Base-by-base conservation (phyloP, 2,797 vertebrate species). In the Intellagama lesueurii region DNA sequence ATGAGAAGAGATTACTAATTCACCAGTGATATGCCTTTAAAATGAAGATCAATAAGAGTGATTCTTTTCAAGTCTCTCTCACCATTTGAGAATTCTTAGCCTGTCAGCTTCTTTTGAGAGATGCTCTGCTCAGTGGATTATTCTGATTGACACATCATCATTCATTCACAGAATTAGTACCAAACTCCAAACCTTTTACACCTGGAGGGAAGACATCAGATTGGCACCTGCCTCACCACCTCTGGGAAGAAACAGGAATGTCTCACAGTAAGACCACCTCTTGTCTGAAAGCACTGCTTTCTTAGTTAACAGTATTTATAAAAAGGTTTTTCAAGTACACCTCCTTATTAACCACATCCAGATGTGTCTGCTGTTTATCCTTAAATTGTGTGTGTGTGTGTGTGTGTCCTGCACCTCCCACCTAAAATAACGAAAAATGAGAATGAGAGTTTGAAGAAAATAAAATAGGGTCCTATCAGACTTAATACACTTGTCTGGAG, bases 131-230 rank as follows among this genome's bases (percentile, higher is more conserved):
- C 35, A 47, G 44, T 24, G 7, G 30, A 89, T 91, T 24, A 87
- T 77, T 75, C 35, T 90, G 40, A 17, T 56, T 81, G 52, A 28
- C 35, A 32, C 24, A 32, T 26, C 90, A 0, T 24, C 85, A 16
- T 9, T 56, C 40, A 87, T 87, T 7, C 28, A 86, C 4, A 83
- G 28, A 81, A 52, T 84, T 87, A 49, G 83, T 82, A 30, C 49
- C 66, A 52, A 14, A 73, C 44, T 17, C 64, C 22, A 81, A 14
- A 49, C 35, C 35, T 70, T 8, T 83, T 44, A 30, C 30, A 70
- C 28, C 7, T 28, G 26, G 70, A 22, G 16, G 44, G 3, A 52
- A 79, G 49, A 52, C 5, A 79, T 14, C 76, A 78, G 24, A 44
- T 30, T 30, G 49, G 77, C 28, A n/a, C 26, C 5, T 79, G 72